Evolutionary conservation across 2,888 invertebrate genomes (phyloP).

Genomic region (Leucophenga montana): DNA sequence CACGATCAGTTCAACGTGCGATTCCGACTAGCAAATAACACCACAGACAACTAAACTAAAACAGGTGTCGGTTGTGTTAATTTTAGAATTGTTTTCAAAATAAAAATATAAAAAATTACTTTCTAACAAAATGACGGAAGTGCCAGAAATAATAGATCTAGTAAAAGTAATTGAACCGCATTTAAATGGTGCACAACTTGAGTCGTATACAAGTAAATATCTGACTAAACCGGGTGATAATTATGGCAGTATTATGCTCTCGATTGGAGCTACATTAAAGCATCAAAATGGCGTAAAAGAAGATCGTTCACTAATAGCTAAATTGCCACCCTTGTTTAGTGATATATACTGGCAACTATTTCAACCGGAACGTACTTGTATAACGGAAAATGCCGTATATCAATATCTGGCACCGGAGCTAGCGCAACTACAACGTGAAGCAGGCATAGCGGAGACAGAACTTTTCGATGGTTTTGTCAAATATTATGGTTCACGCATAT

Average conservation of each 20-base stretch:
- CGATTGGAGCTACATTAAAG: conserved; percentile 67
- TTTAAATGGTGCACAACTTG: conserved; percentile 62
- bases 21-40: no score
- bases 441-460: conserved; percentile 71
- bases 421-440: conserved; percentile 74
- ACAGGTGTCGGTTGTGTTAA: no score
- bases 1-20: no score
- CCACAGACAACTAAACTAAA: no score
- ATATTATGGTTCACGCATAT: conserved; percentile 76
- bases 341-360: conserved; percentile 75
- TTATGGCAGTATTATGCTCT: conserved; percentile 77
- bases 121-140: conserved; percentile 50
- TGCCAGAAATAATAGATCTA: conserved; percentile 65
- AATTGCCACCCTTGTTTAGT: conserved; percentile 75
- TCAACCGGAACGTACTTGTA: conserved; percentile 76
- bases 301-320: conserved; percentile 75
- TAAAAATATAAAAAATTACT: conserved; percentile 15
- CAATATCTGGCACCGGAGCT: conserved; percentile 74
- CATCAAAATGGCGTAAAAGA: conserved; percentile 57
- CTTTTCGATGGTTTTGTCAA: conserved; percentile 74
- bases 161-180: conserved; percentile 60
- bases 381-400: conserved; percentile 77
- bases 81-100: neutral
- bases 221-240: conserved; percentile 78
- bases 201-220: conserved; percentile 70